Evolutionary conservation across 2,797 vertebrate genomes (phyloP), one percentile per base, ranked within the genome.

Genomic region (Sebastolobus alascanus): DNA sequence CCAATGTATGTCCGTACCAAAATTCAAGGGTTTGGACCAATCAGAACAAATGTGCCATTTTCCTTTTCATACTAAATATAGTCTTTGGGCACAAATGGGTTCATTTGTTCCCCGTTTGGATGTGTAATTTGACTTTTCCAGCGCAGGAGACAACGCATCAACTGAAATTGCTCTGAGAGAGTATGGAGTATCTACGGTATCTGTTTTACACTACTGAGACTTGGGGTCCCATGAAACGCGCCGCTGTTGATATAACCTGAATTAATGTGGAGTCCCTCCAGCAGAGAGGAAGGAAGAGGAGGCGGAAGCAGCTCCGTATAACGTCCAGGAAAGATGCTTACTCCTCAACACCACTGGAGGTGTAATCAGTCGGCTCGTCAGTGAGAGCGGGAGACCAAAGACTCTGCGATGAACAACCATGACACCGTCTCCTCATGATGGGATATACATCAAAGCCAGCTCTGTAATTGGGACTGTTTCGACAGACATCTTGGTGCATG

Each of bases 361-460:
- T 73, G 64, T 78, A 80, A 89, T 77, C 75, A 79, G 63, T 8
- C 31, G 59, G 11, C 58, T 58, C 31, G 9, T 85, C 55, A 71
- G 68, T 4, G 69, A 58, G 58, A 70, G 70, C 8, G 2, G 7
- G 68, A 81, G 82, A 86, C 79, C 77, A 77, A 75, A 87, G 84
- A 83, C 66, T 43, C 22, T 77, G 70, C 18, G 2, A 65, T 37
- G 61, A 80, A 79, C 68, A 70, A 33, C 78, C 67, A 37, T 75
- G 84, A 82, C 68, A 31, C 29, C 2, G 37, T 76, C 73, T 71
- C 25, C 73, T 87, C 68, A 55, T 40, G 82, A 74, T 52, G 84
- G 83, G 75, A 75, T 52, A 56, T 56, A 83, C 68, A 86, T 90
- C 88, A 89, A 84, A 88, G 84, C 81, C 66, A 0, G 1, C 68